Evolutionary conservation across 2,888 invertebrate species (phyloP), one percentile per base, ranked within the genome.

Genomic region (Clistopyga incitator): DNA sequence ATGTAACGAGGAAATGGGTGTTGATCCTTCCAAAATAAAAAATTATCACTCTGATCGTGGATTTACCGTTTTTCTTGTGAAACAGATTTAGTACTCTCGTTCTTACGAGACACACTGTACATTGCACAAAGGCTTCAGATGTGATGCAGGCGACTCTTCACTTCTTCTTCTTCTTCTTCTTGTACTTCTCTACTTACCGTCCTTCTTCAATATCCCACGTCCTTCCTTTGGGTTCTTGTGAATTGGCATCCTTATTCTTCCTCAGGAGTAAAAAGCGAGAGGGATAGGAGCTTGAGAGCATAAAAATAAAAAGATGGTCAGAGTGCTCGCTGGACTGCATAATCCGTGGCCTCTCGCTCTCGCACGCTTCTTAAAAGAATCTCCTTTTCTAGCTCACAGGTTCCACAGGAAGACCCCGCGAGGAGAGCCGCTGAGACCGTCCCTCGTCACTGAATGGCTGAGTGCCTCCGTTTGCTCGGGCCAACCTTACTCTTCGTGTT

Each of bases 261-360:
- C 20, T 72, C 42, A 4, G 52, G 52, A 52, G 52, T 52, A 23
- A 15, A 56, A 25, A 56, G 29, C 20, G 29, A 56, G 15, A 56
- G 29, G 3, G 34, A 59, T 3, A 59, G n/a, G 18, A 6, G 8
- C 34, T 20, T 38, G 34, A 42, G 70, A 70, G 34, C 11, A 54
- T 70, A 71, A 38, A 54, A 71, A 20, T 2, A 42, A 71, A 15
- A 71, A 42, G 23, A 71, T 56, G 71, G 38, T 8, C 34, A 54
- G 42, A 56, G 42, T 56, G 54, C 71, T 42, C 56, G 71, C 42
- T 23, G 42, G 56, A 72, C 71, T 59, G 71, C 71, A 72, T 59
- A 59, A 59, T 72, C 45, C 71, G 42, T 10, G 15, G 71, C 11
- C 56, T 56, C n/a, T 38, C 23, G 42, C 42, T 56, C 45, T 59